phyloP scores from a whole-genome alignment of 37 sponge, comb jelly and placozoan species.

The Crambe crambe region DNA sequence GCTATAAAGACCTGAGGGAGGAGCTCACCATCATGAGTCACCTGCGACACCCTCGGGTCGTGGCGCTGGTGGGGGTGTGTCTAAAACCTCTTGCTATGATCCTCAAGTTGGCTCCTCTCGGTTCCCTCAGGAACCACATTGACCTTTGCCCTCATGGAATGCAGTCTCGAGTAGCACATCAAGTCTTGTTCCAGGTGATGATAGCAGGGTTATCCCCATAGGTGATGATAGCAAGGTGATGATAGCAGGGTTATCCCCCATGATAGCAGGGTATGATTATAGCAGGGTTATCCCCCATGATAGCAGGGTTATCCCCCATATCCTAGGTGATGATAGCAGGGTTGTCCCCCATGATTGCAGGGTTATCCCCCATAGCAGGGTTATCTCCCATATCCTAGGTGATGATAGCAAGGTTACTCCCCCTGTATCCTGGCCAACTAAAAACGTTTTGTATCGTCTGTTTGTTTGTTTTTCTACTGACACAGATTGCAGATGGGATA shows the following conservation, averaged over 20 bases:
- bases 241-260: too few relatives aligned
- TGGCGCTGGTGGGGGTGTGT: slow-evolving; percentile 45
- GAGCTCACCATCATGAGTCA: slow-evolving; percentile 61
- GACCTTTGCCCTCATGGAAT: slow-evolving; percentile 58
- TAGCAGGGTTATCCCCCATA: not conserved
- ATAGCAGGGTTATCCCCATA: too few relatives aligned
- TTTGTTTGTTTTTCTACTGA: too few relatives aligned
- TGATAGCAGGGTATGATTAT: too few relatives aligned
- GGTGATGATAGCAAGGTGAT: too few relatives aligned
- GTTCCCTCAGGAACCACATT: slow-evolving; percentile 55
- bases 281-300: too few relatives aligned
- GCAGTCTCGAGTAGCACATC: slow-evolving; percentile 23
- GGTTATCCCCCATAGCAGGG: too few relatives aligned
- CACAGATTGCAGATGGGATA: slow-evolving; percentile 72
- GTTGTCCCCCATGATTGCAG: too few relatives aligned
- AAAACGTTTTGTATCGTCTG: too few relatives aligned
- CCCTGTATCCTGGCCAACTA: too few relatives aligned
- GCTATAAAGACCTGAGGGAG: slow-evolving; percentile 44
- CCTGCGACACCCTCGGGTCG: slow-evolving; percentile 46
- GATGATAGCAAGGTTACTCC: not conserved
- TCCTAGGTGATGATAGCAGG: too few relatives aligned
- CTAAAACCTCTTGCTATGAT: slow-evolving; percentile 55
- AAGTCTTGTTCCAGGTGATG: slow-evolving; percentile 50
- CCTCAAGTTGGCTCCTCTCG: slow-evolving; percentile 56
- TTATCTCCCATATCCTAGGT: not conserved